Percentiles rank a stretch among this genome's conserved stretches.
Conservation (phyloP, 1,140 invertebrate genomes). For the Pantala flavescens region DNA sequence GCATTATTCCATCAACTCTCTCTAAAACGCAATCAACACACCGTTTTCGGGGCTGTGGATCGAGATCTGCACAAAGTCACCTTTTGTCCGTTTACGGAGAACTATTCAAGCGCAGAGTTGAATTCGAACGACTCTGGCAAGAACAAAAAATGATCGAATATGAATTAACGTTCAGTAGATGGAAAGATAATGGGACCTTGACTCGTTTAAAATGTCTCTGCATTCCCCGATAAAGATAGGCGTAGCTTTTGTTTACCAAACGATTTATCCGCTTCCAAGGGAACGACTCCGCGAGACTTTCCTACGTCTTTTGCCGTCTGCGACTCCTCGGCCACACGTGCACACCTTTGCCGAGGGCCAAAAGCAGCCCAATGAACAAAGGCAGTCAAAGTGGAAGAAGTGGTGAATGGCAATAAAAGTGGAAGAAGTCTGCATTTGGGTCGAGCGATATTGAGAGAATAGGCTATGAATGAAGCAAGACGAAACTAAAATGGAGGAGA, state of each 20-base stretch:
- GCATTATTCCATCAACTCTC: no score
- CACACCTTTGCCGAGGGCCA: background rate
- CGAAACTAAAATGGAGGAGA: background rate
- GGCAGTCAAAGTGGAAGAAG: background rate
- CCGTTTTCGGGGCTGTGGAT: no score
- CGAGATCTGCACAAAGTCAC: no score
- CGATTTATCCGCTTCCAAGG: background rate
- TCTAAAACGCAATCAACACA: no score
- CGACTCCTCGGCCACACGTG: background rate
- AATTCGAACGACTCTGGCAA: no score
- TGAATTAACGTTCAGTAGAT: no score
- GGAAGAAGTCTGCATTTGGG: background rate
- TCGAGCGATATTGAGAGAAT: background rate
- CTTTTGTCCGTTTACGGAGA: no score
- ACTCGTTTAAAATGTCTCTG: background rate
- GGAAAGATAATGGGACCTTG: background rate
- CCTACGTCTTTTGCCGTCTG: background rate
- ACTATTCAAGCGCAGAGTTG: no score
- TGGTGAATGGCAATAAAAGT: background rate
- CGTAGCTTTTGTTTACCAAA: constrained; percentile 3
- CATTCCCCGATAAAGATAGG: background rate
- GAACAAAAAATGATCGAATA: no score
- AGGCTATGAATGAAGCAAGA: background rate
- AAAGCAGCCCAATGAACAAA: background rate
- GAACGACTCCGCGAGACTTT: background rate